phyloP scores from a whole-genome alignment of 2,797 vertebrate species.

The Peromyscus melanophrys region DNA sequence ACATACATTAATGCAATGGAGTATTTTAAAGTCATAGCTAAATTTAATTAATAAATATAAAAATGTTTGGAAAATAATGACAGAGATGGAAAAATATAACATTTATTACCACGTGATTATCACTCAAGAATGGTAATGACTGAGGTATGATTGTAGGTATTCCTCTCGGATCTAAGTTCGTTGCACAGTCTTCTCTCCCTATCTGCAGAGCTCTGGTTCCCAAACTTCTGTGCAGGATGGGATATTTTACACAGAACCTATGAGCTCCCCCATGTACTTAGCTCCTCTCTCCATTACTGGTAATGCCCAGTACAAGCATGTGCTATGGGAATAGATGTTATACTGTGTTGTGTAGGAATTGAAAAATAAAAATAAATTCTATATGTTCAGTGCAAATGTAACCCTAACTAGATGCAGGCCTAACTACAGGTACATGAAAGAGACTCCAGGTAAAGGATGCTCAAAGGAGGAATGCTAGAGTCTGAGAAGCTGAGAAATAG shows the following conservation, averaged over 20 bases:
- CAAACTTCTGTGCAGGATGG: neutral
- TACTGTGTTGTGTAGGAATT: neutral
- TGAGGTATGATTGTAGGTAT: neutral
- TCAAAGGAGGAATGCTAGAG: neutral
- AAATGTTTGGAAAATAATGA: constrained; percentile 23
- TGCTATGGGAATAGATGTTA: neutral
- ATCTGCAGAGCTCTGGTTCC: neutral
- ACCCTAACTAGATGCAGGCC: neutral
- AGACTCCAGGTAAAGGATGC: neutral
- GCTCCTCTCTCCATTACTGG: neutral
- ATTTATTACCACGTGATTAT: neutral
- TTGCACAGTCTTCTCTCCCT: neutral
- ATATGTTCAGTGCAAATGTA: neutral
- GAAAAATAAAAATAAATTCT: neutral
- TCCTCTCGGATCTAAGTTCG: constrained; percentile 6
- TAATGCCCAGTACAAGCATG: neutral
- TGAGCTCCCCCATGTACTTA: neutral
- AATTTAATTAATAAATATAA: constrained; percentile 27
- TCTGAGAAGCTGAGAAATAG: neutral
- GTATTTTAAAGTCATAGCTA: constrained; percentile 43
- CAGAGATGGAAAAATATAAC: neutral
- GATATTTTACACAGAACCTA: neutral
- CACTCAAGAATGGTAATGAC: neutral
- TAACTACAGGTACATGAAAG: neutral
- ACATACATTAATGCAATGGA: neutral